A percentile compares a stretch with the other conserved stretches of the same genome.
Evolutionary conservation across 2,113 vertebrate genomes (phyloP).

Genomic region (Vombatus ursinus): DNA sequence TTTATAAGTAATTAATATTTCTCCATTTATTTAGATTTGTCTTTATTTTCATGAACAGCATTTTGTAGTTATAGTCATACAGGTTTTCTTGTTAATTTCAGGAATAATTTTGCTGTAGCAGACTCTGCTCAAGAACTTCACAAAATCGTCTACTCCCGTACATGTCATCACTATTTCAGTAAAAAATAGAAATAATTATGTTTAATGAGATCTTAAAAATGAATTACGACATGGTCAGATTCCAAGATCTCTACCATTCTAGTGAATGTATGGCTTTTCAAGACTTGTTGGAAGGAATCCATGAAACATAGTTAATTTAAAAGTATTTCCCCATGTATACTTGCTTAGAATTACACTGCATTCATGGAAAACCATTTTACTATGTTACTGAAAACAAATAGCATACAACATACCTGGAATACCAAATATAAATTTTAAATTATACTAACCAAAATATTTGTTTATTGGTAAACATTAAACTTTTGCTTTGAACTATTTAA

Average conservation of each 20-base stretch:
- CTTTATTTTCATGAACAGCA: neutral
- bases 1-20: neutral
- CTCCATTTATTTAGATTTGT: neutral
- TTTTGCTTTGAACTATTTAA: constrained; percentile 51
- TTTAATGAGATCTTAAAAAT: constrained; percentile 76
- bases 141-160: neutral
- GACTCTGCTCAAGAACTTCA: neutral
- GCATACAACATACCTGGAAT: constrained; percentile 48
- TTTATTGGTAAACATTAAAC: constrained; percentile 70
- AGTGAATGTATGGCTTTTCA: constrained; percentile 46
- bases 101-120: constrained; percentile 18
- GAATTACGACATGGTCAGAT: constrained; percentile 74
- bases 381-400: constrained; percentile 74
- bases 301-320: constrained; percentile 69
- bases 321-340: constrained; percentile 69
- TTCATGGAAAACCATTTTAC: constrained; percentile 55
- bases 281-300: constrained; percentile 63
- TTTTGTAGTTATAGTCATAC: neutral
- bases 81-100: constrained; percentile 51
- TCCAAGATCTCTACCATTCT: constrained; percentile 62
- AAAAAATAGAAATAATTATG: constrained; percentile 55
- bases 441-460: constrained; percentile 66
- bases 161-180: constrained; percentile 1
- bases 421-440: constrained; percentile 66
- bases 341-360: constrained; percentile 70